Base-by-base conservation (phyloP, 2,888 invertebrate genomes). In the Drosophila parthenogenetica region DNA sequence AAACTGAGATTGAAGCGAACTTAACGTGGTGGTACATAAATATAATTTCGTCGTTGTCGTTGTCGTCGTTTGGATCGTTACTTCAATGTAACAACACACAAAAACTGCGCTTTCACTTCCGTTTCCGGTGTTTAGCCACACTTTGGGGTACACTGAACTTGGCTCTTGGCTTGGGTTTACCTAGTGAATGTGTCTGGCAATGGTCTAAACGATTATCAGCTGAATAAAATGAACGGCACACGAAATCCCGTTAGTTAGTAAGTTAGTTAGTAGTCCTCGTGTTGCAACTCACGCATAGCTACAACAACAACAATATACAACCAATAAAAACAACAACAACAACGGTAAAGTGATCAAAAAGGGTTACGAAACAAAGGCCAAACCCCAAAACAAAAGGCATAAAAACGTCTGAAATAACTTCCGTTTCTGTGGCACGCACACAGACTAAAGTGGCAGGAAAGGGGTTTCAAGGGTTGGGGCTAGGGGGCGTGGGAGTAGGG, bases 331-430 rank as follows among this genome's bases (percentile, higher is more conserved):
- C 45, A 57, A 42, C 54, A 63, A 45, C 54, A 58, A 17, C 45
- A 67, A 58, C 55, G 53, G 39, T 19, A 17, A 54, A 65, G 63
- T 50, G 61, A 58, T 60, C 65, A 25, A 76, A 79, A 81, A 77
- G 80, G 79, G 80, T 85, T 69, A 76, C 66, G 40, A 66, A 79
- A 73, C 73, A 79, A 67, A 64, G 51, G 68, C 60, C 66, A 29
- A 46, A 53, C 55, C 55, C 70, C 72, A 35, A 81, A 79, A 78
- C 80, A 81, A 87, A 81, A 69, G 71, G 78, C 77, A 79, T 84
- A 81, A 86, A 84, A 87, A 82, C 79, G 87, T 87, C 79, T 84
- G 73, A 87, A 84, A 87, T 84, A 81, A 84, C 87, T 84, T 84
- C 84, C 84, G 83, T 68, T 75, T 49, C 45, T 29, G 50, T 67